Percentiles rank a stretch among this genome's conserved stretches.
These are phyloP conservation scores for Oedothorax gibbosus DNA, from an alignment of 1,140 invertebrate genomes.

Conservation along the genomic window DNA sequence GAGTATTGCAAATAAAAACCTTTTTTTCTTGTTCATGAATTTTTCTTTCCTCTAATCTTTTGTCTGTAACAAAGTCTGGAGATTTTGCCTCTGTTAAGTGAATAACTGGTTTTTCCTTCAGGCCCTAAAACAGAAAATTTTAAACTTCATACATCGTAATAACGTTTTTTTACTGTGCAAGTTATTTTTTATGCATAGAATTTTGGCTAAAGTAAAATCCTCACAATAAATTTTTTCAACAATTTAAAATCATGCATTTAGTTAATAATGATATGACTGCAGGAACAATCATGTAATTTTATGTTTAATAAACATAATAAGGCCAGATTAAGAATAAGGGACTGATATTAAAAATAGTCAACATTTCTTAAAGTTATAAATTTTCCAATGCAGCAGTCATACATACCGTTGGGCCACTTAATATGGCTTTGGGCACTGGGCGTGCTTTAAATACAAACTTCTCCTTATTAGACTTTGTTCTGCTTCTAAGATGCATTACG, in stretches of 20 bases:
- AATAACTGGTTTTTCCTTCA: constrained; percentile 25
- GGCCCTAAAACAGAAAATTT: constrained; percentile 15
- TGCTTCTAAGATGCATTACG: not conserved
- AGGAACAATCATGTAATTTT: too few relatives aligned
- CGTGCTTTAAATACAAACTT: constrained; percentile 45
- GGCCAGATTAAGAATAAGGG: too few relatives aligned
- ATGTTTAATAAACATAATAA: too few relatives aligned
- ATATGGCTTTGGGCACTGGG: constrained; percentile 41
- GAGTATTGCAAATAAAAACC: constrained; percentile 1
- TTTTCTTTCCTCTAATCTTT: constrained; percentile 37
- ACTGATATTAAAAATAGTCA: too few relatives aligned
- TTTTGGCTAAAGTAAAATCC: too few relatives aligned
- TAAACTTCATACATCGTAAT: not conserved
- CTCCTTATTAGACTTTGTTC: constrained; percentile 9
- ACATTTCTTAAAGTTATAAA: too few relatives aligned
- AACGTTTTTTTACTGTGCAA: too few relatives aligned
- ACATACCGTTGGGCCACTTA: constrained; percentile 40
- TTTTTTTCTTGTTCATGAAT: not conserved
- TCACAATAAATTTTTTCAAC: too few relatives aligned
- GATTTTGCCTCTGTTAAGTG: constrained; percentile 24
- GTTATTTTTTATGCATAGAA: too few relatives aligned
- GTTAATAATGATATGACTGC: too few relatives aligned
- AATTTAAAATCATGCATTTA: too few relatives aligned
- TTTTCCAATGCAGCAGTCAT: not conserved
- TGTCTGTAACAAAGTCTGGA: constrained; percentile 33